Evolutionary conservation across 2,888 invertebrate species (phyloP).

Genomic region (Ophion obscuratus): DNA sequence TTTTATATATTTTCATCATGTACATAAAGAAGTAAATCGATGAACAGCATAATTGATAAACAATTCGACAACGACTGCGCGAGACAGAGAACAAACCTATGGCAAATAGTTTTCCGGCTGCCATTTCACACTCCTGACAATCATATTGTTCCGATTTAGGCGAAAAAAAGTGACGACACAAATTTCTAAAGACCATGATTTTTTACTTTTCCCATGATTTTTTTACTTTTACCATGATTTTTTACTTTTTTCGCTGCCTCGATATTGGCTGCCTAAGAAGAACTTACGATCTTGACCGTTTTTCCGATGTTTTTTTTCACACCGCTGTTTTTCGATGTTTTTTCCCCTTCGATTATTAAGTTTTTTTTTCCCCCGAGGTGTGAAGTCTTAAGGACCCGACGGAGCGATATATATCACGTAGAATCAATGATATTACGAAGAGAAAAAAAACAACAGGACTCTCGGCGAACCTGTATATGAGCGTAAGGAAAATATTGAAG

Average conservation of each 20-base stretch:
- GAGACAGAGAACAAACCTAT: too few relatives aligned
- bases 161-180: too few relatives aligned
- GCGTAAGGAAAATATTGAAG: conserved; percentile 27
- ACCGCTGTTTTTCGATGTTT: neutral
- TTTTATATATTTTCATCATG: too few relatives aligned
- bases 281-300: neutral
- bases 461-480: conserved; percentile 40
- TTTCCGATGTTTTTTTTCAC: neutral
- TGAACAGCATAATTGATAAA: too few relatives aligned
- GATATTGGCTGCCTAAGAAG: neutral
- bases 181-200: neutral
- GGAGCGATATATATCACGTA: conserved; percentile 3
- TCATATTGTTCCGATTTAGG: too few relatives aligned
- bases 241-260: neutral
- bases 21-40: too few relatives aligned
- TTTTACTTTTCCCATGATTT: neutral
- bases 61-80: too few relatives aligned
- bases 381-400: conserved; percentile 27
- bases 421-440: conserved; percentile 11
- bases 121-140: too few relatives aligned
- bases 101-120: too few relatives aligned
- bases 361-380: conserved; percentile 34
- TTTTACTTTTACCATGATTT: neutral
- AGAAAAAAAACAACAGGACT: conserved; percentile 26
- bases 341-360: conserved; percentile 6